phyloP scores from a whole-genome alignment of 1,140 invertebrate species.

The Geopemphigus sp. region DNA sequence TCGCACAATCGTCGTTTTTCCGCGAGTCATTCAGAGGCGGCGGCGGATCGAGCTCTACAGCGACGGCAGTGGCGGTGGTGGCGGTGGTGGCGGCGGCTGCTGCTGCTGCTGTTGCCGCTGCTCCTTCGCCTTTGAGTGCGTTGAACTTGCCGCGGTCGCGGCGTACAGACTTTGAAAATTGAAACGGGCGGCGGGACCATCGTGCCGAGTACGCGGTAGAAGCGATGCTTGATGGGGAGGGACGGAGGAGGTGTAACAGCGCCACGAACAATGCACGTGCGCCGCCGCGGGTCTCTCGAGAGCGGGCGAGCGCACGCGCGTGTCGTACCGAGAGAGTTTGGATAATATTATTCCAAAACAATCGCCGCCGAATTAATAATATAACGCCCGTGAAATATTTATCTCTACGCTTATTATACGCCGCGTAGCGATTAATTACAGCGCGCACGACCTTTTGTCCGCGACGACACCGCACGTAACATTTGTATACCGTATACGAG shows the following conservation, averaged over 20 bases:
- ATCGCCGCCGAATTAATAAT: constrained; percentile 9
- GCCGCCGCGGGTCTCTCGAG: neutral
- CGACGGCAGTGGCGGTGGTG: neutral
- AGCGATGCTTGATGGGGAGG: neutral
- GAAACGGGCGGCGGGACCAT: neutral
- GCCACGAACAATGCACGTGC: constrained; percentile 28
- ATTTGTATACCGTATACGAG: neutral
- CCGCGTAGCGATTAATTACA: constrained; percentile 6
- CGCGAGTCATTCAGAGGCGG: constrained; percentile 20
- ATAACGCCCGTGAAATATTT: too few species aligned
- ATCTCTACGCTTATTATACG: neutral
- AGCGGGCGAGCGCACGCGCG: neutral
- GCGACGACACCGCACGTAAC: neutral
- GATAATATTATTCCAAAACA: constrained; percentile 22
- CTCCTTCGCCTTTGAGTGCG: constrained; percentile 30
- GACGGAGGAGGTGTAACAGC: neutral
- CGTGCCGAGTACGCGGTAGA: too few species aligned
- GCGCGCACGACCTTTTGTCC: neutral
- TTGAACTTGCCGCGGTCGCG: constrained; percentile 10
- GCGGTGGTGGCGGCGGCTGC: neutral
- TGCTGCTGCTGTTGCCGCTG: neutral
- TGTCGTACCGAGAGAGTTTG: neutral
- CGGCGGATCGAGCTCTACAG: neutral
- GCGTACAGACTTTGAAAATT: constrained; percentile 17
- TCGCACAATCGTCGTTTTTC: constrained; percentile 25